Base-by-base conservation (phyloP, 2,797 vertebrate genomes). In the Siniperca undulata region DNA sequence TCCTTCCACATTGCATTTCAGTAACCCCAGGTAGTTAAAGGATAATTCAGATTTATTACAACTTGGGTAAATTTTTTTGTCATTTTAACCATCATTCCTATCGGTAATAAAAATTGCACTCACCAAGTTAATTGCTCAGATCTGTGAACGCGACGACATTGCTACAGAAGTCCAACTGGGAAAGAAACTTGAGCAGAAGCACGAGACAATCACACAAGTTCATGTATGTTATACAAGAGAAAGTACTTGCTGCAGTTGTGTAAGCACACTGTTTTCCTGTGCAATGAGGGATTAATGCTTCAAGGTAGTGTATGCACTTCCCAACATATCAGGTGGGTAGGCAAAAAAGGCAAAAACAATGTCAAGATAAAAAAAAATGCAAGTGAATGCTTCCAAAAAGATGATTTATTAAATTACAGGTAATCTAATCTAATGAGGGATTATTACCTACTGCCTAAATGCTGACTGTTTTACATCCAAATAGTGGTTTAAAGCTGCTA, bases 41-140 rank as follows among this genome's bases (percentile, higher is more conserved):
- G 76, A 88, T 74, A 76, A 85, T 90, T 91, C 84, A 77, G 87
- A 90, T 90, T 86, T 88, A 89, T 91, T 91, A 91, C 83, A 91
- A 67, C 83, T 14, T 2, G n/a, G 59, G 68, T 62, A 42, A 30
- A 60, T 70, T 78, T 77, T 77, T 89, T 86, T 86, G 84, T 86
- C 86, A 82, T 88, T 89, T 88, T 82, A 83, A 87, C 84, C 55
- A 83, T 90, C 85, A 65, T 80, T 81, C 62, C 65, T 76, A 78
- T 74, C 77, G 19, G 56, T 84, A 74, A 88, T 80, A 70, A 79
- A 86, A 81, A 44, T 62, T 30, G 56, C 69, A 59, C 72, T 77
- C 8, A 6, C 34, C n/a, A 19, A 89, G 74, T 66, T 87, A 90
- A 89, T 87, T 87, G 84, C 76, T 77, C 52, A 60, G 65, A 89